phyloP scores from a whole-genome alignment of 1,140 invertebrate species.

The Drosophila busckii region DNA sequence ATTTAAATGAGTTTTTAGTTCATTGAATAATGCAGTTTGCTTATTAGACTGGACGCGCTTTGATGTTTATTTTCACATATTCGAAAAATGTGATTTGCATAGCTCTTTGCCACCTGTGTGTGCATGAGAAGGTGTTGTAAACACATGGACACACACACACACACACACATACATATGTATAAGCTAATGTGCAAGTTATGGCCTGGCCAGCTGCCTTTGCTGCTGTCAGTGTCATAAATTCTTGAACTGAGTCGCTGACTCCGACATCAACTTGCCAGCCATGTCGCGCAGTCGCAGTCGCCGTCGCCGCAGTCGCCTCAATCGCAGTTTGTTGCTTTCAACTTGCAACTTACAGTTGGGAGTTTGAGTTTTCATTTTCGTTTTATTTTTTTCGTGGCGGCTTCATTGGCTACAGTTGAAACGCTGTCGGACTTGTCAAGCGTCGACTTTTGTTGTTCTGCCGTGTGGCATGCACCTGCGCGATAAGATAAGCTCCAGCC shows the following conservation, averaged over 20 bases:
- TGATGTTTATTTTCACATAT: conserved; percentile 57
- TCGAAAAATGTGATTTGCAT: conserved; percentile 67
- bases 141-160: not conserved
- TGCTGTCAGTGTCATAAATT: conserved; percentile 26
- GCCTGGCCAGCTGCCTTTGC: conserved; percentile 3
- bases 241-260: conserved; percentile 10
- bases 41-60: conserved; percentile 52
- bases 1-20: conserved; percentile 43
- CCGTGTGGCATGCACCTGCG: conserved; percentile 67
- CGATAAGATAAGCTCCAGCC: conserved; percentile 75
- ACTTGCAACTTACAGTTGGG: too few species aligned
- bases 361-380: not conserved
- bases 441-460: conserved; percentile 37
- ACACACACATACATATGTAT: not conserved
- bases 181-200: conserved; percentile 8
- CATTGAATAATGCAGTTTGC: conserved; percentile 59
- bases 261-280: conserved; percentile 22
- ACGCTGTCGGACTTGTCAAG: conserved; percentile 33
- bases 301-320: too few species aligned
- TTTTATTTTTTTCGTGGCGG: conserved; percentile 13
- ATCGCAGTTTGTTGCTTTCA: too few species aligned
- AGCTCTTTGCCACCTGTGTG: conserved; percentile 1
- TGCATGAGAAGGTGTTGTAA: conserved; percentile 30
- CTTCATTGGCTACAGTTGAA: conserved; percentile 18
- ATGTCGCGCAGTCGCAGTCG: conserved; percentile 30